These are phyloP conservation scores for Zelleria hepariella DNA, from an alignment of 2,888 invertebrate species.

Conservation along the genomic window DNA sequence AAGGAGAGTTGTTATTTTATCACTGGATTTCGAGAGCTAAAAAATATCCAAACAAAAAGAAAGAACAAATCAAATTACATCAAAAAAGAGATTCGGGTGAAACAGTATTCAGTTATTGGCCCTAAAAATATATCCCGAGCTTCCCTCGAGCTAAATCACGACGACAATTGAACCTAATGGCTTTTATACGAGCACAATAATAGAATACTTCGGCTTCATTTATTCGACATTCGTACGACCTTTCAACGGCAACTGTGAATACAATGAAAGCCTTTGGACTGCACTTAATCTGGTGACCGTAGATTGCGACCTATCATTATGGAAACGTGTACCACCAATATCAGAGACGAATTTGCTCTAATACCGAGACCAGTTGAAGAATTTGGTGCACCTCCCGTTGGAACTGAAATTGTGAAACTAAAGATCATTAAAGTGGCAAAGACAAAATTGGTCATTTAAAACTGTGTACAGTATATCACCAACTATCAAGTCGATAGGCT, in stretches of 20 bases:
- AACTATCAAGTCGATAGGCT: too few species aligned
- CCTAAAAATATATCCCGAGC: background rate
- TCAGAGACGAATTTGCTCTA: too few species aligned
- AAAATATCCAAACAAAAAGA: background rate
- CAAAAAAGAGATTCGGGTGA: background rate
- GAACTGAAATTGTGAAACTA: too few species aligned
- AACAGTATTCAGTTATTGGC: background rate
- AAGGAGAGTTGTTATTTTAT: too few species aligned
- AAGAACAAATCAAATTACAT: background rate
- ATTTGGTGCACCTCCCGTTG: too few species aligned
- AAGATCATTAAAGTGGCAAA: too few species aligned
- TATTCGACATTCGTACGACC: background rate
- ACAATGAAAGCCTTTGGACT: background rate
- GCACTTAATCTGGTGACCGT: background rate
- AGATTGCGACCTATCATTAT: too few species aligned
- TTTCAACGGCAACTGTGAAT: background rate
- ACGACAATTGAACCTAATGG: background rate
- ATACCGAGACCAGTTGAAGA: too few species aligned
- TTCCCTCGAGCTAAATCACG: background rate
- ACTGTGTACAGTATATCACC: too few species aligned
- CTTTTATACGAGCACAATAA: background rate
- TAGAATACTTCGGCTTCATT: background rate
- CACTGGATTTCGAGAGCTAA: too few species aligned
- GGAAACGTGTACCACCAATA: too few species aligned
- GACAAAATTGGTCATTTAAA: too few species aligned